Evolutionary conservation across 35 echinoderm and acorn worm genomes (phyloP).

Genomic region (Apostichopus californicus): DNA sequence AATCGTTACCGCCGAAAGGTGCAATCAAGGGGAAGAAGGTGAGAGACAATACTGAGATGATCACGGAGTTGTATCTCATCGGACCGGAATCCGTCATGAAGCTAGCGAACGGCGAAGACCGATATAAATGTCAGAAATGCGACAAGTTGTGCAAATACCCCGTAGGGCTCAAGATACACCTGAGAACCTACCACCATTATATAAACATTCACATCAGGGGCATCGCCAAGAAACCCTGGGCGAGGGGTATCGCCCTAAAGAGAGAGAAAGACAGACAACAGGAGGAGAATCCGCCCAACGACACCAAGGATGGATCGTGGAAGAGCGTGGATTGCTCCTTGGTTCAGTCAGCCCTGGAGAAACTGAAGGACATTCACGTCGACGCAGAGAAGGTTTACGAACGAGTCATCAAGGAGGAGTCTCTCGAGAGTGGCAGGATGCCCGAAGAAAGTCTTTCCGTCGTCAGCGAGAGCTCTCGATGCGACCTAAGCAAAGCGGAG

Average conservation of each 20-base stretch:
- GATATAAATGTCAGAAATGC: slow-evolving; percentile 52
- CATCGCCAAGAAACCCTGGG: slow-evolving; percentile 54
- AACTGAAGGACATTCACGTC: slow-evolving; percentile 2
- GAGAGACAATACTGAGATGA: slow-evolving; percentile 17
- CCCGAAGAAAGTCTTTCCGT: neutral
- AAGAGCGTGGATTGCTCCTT: slow-evolving; percentile 45
- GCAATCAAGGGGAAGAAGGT: neutral
- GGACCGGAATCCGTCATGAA: slow-evolving; percentile 53
- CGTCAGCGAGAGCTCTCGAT: neutral
- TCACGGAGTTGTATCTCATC: slow-evolving; percentile 44
- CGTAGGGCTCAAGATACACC: slow-evolving; percentile 65
- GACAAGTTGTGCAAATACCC: slow-evolving; percentile 63
- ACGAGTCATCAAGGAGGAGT: neutral
- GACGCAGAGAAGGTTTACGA: neutral
- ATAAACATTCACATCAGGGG: slow-evolving; percentile 45
- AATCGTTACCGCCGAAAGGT: neutral
- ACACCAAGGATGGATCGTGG: neutral
- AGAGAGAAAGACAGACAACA: slow-evolving; percentile 27
- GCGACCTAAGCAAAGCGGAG: neutral
- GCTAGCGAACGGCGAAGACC: slow-evolving; percentile 24
- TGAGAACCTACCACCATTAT: slow-evolving; percentile 47
- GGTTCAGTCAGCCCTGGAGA: slow-evolving; percentile 26
- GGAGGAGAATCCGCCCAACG: neutral
- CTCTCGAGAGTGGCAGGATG: neutral
- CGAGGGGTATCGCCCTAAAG: slow-evolving; percentile 35